Percentiles rank a stretch among this genome's conserved stretches.
phyloP scores from a whole-genome alignment of 2,888 invertebrate genomes.

The Polydrusus tereticollis region DNA sequence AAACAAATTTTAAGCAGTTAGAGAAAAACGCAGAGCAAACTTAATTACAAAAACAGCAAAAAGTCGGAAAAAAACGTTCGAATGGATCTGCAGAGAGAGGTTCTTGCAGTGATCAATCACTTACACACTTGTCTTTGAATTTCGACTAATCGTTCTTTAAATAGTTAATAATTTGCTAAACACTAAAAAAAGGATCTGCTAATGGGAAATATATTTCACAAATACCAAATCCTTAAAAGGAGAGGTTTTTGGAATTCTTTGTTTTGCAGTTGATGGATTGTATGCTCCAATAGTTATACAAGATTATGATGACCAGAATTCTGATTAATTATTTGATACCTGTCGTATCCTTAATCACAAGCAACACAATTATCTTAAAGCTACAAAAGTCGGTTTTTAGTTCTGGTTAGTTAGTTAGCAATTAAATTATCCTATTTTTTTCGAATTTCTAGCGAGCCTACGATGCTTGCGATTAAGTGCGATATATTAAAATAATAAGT shows the following conservation, averaged over 20 bases:
- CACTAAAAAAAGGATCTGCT: neutral
- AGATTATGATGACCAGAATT: too few species aligned
- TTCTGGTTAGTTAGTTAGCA: too few species aligned
- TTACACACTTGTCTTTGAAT: slow-evolving; percentile 1
- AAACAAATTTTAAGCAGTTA: slow-evolving; percentile 18
- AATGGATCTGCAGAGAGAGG: slow-evolving; percentile 8
- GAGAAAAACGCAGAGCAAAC: slow-evolving; percentile 9
- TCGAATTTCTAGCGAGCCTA: too few species aligned
- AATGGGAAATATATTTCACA: neutral
- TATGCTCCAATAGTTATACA: too few species aligned
- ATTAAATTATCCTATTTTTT: too few species aligned
- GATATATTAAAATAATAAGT: too few species aligned
- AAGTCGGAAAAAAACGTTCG: neutral
- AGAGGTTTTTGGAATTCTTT: neutral
- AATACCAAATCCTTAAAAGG: neutral
- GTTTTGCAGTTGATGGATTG: too few species aligned
- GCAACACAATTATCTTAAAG: too few species aligned
- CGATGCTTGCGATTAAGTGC: too few species aligned
- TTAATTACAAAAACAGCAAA: slow-evolving; percentile 17
- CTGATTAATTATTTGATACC: too few species aligned
- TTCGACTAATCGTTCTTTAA: slow-evolving; percentile 4
- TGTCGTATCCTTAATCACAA: too few species aligned
- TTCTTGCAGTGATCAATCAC: slow-evolving; percentile 1
- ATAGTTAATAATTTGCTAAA: neutral
- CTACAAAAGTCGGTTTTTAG: too few species aligned